A percentile compares a stretch with the other conserved stretches of the same genome.
Evolutionary conservation across 1,140 invertebrate species (phyloP).

Genomic region (Archivesica marissinica): DNA sequence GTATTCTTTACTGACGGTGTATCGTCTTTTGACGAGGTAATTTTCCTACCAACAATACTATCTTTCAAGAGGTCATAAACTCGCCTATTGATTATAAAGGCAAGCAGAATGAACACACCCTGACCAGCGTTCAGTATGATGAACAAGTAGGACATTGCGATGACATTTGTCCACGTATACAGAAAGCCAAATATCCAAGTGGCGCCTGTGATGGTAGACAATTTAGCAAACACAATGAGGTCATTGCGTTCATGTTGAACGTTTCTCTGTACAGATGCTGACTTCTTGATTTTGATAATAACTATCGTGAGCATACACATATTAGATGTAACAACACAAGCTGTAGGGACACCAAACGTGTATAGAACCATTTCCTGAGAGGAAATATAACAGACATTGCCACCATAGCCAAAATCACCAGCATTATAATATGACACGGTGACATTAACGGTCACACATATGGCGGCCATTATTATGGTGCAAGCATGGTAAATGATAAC

Average conservation of each 20-base stretch:
- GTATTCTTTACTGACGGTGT: no score
- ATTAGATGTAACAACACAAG: constrained; percentile 15
- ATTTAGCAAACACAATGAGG: constrained; percentile 33
- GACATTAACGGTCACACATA: neutral
- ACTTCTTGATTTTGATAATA: constrained; percentile 13
- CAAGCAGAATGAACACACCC: constrained; percentile 42
- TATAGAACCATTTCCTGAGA: constrained; percentile 13
- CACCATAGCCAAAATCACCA: constrained; percentile 29
- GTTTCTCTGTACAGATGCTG: neutral
- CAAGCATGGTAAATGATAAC: neutral
- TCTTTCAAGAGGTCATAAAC: constrained; percentile 3
- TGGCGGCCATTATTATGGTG: neutral
- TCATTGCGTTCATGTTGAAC: constrained; percentile 23
- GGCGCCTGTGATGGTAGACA: constrained; percentile 34
- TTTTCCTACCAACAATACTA: no score
- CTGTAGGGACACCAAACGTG: constrained; percentile 20
- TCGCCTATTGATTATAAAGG: constrained; percentile 33
- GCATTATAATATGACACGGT: neutral
- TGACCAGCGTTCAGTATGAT: constrained; percentile 36
- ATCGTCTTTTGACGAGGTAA: no score
- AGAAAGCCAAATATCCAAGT: constrained; percentile 53
- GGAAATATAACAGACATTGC: constrained; percentile 29
- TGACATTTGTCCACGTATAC: constrained; percentile 16
- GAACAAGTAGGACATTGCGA: constrained; percentile 16
- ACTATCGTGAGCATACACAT: constrained; percentile 18